phyloP scores from a whole-genome alignment of 2,113 vertebrate genomes.

The Phyllopteryx taeniolatus region DNA sequence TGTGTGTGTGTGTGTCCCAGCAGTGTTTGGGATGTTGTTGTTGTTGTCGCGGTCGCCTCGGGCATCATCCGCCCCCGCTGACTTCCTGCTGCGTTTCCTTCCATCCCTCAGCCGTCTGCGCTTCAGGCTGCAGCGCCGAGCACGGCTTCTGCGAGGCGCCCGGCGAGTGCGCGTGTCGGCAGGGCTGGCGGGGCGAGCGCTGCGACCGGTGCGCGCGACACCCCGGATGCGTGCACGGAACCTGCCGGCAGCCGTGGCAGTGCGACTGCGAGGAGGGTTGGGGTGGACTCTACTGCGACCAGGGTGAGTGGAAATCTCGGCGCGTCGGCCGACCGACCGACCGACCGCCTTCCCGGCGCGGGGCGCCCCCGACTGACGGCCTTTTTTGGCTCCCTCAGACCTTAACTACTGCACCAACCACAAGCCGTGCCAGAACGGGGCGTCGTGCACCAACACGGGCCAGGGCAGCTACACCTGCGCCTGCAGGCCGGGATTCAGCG shows the following conservation, averaged over 20 bases:
- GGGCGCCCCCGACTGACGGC: not conserved
- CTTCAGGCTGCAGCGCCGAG: conserved; percentile 73
- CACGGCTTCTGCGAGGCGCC: conserved; percentile 79
- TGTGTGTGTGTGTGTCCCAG: no score
- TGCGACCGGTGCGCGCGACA: conserved; percentile 77
- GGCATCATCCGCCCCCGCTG: no score
- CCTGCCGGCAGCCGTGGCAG: conserved; percentile 76
- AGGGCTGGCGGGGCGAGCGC: conserved; percentile 80
- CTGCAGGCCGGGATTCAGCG: conserved; percentile 73
- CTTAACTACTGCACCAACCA: conserved; percentile 86
- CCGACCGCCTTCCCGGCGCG: no score
- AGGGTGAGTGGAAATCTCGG: conserved; percentile 49
- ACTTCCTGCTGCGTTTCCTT: not conserved
- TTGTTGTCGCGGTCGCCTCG: no score
- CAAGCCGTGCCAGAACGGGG: conserved; percentile 76
- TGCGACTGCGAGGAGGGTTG: conserved; percentile 82
- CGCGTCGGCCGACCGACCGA: no score
- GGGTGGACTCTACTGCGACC: conserved; percentile 81
- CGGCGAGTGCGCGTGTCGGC: conserved; percentile 76
- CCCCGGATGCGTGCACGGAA: conserved; percentile 79
- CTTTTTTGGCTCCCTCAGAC: conserved; percentile 45
- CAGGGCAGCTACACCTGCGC: conserved; percentile 82
- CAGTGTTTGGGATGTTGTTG: no score
- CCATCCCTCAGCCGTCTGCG: conserved; percentile 74
- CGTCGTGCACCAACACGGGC: conserved; percentile 83